Percentiles rank a stretch among this genome's conserved stretches.
phyloP scores from a whole-genome alignment of 2,888 invertebrate species.

The Pyralis farinalis region DNA sequence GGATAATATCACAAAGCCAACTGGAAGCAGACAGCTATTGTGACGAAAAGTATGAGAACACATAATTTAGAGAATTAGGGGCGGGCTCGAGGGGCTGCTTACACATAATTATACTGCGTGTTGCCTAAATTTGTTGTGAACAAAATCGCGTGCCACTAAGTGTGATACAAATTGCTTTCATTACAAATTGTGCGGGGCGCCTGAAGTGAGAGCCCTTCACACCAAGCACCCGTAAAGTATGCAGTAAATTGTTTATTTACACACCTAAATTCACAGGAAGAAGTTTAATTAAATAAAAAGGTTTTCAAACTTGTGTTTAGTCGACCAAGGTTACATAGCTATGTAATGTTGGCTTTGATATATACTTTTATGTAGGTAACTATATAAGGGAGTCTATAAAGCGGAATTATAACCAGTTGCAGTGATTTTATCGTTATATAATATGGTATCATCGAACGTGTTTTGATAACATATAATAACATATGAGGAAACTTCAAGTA shows the following conservation, averaged over 20 bases:
- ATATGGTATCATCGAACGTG: too few species aligned
- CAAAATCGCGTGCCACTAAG: slow-evolving; percentile 19
- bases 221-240: not conserved
- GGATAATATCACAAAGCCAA: not conserved
- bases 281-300: too few species aligned
- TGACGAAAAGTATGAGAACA: slow-evolving; percentile 16
- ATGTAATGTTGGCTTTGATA: too few species aligned
- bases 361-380: too few species aligned
- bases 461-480: too few species aligned
- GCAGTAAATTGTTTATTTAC: not conserved
- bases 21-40: not conserved
- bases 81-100: slow-evolving; percentile 23
- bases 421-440: too few species aligned
- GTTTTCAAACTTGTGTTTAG: too few species aligned
- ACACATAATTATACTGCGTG: slow-evolving; percentile 23
- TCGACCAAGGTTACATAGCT: too few species aligned
- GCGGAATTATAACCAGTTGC: too few species aligned
- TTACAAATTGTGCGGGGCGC: slow-evolving; percentile 10
- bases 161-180: slow-evolving; percentile 21
- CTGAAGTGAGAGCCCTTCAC: not conserved
- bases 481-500: too few species aligned
- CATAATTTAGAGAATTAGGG: slow-evolving; percentile 25
- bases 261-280: not conserved
- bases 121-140: slow-evolving; percentile 19
- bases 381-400: too few species aligned